phyloP scores from a whole-genome alignment of 1,140 invertebrate genomes.

The Heliconius congener region DNA sequence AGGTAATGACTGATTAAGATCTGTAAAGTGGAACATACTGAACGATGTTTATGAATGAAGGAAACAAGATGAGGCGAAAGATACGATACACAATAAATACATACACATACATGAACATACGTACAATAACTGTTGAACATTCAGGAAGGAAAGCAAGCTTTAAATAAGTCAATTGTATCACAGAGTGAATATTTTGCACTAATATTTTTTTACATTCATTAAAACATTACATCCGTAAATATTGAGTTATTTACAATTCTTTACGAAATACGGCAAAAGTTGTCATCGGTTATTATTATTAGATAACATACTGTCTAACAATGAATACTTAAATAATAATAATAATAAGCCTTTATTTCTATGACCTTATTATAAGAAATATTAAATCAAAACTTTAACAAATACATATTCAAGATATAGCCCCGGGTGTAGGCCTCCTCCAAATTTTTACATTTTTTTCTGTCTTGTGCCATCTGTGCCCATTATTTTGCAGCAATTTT shows the following conservation, averaged over 20 bases:
- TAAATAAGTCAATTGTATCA: constrained; percentile 1
- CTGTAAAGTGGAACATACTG: constrained; percentile 17
- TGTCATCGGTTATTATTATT: neutral
- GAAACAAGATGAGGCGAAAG: neutral
- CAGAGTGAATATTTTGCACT: constrained; percentile 2
- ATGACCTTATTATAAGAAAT: too few species aligned
- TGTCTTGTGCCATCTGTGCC: too few species aligned
- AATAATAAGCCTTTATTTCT: too few species aligned
- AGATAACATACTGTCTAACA: neutral
- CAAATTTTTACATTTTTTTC: too few species aligned
- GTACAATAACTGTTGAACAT: neutral
- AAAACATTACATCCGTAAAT: neutral
- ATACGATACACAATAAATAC: neutral
- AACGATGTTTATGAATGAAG: neutral
- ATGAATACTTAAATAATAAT: neutral
- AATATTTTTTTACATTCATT: neutral
- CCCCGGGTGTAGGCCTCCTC: too few species aligned
- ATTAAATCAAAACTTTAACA: too few species aligned
- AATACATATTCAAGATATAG: too few species aligned
- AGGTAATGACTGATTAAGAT: constrained; percentile 22
- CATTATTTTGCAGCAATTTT: too few species aligned
- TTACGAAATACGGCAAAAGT: neutral
- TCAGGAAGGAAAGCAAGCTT: neutral
- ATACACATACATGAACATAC: neutral
- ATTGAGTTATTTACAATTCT: neutral